Conservation (phyloP, 2,888 invertebrate genomes). For the Allacma fusca region DNA sequence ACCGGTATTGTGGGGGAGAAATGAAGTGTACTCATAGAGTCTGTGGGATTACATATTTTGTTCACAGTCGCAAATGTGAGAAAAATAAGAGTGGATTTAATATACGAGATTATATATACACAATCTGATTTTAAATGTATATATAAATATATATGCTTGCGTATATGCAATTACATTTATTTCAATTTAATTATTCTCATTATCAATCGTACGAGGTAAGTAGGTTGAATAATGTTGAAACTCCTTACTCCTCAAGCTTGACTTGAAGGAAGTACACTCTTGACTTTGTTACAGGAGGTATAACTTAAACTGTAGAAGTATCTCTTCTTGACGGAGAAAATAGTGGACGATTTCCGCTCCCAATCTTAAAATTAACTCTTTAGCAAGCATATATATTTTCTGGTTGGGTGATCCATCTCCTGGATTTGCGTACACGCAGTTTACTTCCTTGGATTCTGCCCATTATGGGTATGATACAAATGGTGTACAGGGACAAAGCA, state of each 20-base stretch:
- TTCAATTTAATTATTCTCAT: conserved; percentile 4
- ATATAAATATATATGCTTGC: not conserved
- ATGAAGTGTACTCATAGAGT: too few relatives aligned
- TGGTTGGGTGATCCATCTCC: not conserved
- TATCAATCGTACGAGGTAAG: conserved; percentile 6
- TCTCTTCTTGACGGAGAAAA: not conserved
- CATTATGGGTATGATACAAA: not conserved
- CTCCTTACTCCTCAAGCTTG: conserved; percentile 10
- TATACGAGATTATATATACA: too few relatives aligned
- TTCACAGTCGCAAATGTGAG: too few relatives aligned
- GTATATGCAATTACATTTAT: conserved; percentile 1
- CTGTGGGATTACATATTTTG: too few relatives aligned
- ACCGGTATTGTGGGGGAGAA: too few relatives aligned
- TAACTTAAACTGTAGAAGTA: too few relatives aligned
- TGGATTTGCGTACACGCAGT: not conserved
- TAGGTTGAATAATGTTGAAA: not conserved
- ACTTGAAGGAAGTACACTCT: not conserved
- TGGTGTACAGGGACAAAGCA: too few relatives aligned
- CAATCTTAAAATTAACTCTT: not conserved
- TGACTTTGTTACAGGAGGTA: too few relatives aligned
- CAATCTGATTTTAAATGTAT: too few relatives aligned
- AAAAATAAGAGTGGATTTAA: too few relatives aligned
- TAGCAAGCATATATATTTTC: not conserved
- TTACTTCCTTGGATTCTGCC: not conserved
- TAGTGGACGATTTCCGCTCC: not conserved